These are phyloP conservation scores for Drosophila arawakana DNA, from an alignment of 1,140 invertebrate genomes.

Conservation along the genomic window DNA sequence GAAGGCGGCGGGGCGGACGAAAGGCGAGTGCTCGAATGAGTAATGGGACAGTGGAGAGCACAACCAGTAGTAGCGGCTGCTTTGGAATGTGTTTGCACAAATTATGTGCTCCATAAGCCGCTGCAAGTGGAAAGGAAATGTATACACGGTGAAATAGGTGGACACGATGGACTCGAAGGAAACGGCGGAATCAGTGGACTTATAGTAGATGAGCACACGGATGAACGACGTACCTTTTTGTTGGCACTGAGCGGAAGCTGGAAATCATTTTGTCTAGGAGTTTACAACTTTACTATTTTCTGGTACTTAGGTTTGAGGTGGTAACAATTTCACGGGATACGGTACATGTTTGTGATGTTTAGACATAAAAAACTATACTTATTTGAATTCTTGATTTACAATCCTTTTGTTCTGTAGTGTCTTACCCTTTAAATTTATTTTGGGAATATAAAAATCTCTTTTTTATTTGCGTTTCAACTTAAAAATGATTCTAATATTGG, in stretches of 20 bases:
- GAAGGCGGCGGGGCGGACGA: slow-evolving; percentile 9
- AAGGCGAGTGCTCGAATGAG: slow-evolving; percentile 67
- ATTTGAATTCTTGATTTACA: no score
- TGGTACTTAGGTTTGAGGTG: slow-evolving; percentile 17
- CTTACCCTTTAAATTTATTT: no score
- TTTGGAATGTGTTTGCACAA: slow-evolving; percentile 75
- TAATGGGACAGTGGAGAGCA: slow-evolving; percentile 58
- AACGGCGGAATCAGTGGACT: no score
- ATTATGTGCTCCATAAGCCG: slow-evolving; percentile 65
- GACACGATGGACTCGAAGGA: no score
- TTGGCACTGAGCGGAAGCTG: slow-evolving; percentile 28
- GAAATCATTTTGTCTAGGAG: slow-evolving; percentile 13
- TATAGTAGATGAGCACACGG: no score
- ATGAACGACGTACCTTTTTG: slow-evolving; percentile 15
- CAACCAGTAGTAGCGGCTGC: slow-evolving; percentile 52
- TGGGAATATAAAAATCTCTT: no score
- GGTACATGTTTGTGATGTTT: no score
- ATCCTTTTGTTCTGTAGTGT: no score
- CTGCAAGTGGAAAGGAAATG: slow-evolving; percentile 54
- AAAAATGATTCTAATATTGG: no score
- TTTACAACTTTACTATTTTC: slow-evolving; percentile 1
- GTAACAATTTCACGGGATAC: no score
- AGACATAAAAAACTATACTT: no score
- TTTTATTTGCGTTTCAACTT: no score
- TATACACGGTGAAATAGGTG: neutral